Conservation (phyloP, 1,140 invertebrate species). For the Steinernema feltiae region DNA sequence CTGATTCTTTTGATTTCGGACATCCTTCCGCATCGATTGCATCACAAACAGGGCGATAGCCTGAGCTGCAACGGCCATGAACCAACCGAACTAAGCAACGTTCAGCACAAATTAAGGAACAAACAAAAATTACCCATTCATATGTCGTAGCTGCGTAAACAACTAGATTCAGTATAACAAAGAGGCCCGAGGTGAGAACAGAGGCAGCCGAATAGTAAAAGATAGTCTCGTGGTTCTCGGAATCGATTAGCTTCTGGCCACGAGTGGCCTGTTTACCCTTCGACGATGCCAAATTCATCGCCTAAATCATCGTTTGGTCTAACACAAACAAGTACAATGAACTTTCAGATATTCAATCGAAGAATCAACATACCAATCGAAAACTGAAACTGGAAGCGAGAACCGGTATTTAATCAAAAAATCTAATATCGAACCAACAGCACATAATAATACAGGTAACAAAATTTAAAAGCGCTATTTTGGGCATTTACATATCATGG, state of each 20-base stretch:
- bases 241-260: slow-evolving; percentile 51
- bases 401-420: slow-evolving; percentile 16
- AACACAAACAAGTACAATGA: too few relatives aligned
- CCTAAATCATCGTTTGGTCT: too few relatives aligned
- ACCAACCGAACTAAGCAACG: slow-evolving; percentile 28
- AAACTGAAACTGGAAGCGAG: neutral
- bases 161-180: slow-evolving; percentile 27
- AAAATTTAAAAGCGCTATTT: neutral
- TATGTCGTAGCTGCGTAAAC: slow-evolving; percentile 26
- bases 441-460: slow-evolving; percentile 6
- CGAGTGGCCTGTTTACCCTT: slow-evolving; percentile 49
- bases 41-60: slow-evolving; percentile 35
- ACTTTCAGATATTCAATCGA: too few relatives aligned
- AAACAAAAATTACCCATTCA: slow-evolving; percentile 26
- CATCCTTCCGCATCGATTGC: slow-evolving; percentile 32
- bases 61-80: slow-evolving; percentile 26
- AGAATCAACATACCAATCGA: too few relatives aligned
- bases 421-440: slow-evolving; percentile 26
- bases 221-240: slow-evolving; percentile 51
- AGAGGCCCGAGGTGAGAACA: slow-evolving; percentile 24
- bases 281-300: neutral
- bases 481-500: slow-evolving; percentile 45
- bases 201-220: slow-evolving; percentile 37
- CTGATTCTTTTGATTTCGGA: slow-evolving; percentile 46
- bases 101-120: neutral